phyloP scores from a whole-genome alignment of 2,888 invertebrate genomes.

The Orthosia incerta region DNA sequence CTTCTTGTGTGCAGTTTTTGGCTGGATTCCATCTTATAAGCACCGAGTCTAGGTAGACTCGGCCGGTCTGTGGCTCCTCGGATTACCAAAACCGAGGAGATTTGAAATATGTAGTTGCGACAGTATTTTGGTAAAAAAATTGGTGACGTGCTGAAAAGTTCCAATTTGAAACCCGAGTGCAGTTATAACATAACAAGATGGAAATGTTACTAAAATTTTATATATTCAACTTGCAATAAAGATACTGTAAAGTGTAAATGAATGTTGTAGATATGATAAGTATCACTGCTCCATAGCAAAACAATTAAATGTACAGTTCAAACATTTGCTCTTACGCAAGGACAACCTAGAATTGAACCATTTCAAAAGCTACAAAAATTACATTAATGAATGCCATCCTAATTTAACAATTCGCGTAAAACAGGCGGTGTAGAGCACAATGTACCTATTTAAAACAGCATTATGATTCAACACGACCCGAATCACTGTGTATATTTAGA shows the following conservation, averaged over 20 bases:
- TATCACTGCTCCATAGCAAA: not conserved
- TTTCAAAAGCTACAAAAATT: constrained; percentile 28
- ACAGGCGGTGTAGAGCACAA: constrained; percentile 41
- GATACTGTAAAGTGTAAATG: not conserved
- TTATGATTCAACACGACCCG: constrained; percentile 74
- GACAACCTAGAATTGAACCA: constrained; percentile 18
- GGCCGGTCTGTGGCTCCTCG: no score
- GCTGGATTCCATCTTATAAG: constrained; percentile 59
- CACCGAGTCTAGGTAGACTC: constrained; percentile 22
- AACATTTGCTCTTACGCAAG: not conserved
- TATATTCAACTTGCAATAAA: not conserved
- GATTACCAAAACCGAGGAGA: constrained; percentile 42
- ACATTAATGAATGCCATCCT: constrained; percentile 58
- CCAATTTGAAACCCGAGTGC: constrained; percentile 8
- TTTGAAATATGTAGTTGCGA: constrained; percentile 30
- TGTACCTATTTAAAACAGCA: constrained; percentile 56
- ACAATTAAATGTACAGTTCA: not conserved
- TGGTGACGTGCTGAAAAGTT: not conserved
- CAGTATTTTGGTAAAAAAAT: constrained; percentile 27
- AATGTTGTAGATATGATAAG: not conserved
- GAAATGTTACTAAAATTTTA: constrained; percentile 3
- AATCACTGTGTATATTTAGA: constrained; percentile 80
- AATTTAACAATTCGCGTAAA: constrained; percentile 58
- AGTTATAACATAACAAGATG: constrained; percentile 10
- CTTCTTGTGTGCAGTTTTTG: constrained; percentile 58